Conservation (phyloP, 1,140 invertebrate genomes). For the Saccostrea glomerata region DNA sequence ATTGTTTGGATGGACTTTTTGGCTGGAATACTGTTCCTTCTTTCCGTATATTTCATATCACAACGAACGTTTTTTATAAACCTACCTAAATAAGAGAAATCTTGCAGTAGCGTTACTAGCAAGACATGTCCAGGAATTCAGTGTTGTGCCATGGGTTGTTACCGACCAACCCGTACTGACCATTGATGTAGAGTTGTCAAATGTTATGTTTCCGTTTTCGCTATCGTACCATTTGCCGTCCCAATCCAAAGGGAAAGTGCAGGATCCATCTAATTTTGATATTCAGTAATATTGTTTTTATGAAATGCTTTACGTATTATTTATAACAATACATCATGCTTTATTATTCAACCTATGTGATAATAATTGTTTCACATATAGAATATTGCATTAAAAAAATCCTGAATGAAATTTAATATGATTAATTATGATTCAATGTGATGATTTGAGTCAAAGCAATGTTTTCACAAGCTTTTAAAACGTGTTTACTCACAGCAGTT, state of each 20-base stretch:
- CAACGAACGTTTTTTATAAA: not conserved
- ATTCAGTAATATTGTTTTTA: not conserved
- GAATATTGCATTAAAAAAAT: too few species aligned
- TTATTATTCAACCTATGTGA: too few species aligned
- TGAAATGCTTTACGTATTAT: too few species aligned
- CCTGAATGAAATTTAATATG: too few species aligned
- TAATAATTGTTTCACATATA: too few species aligned
- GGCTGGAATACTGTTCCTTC: too few species aligned
- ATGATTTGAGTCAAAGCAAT: too few species aligned
- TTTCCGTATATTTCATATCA: too few species aligned
- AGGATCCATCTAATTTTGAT: constrained; percentile 42
- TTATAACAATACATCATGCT: too few species aligned
- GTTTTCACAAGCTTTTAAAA: too few species aligned
- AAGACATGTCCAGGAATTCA: constrained; percentile 47
- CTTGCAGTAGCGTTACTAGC: constrained; percentile 34
- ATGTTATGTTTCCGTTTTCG: constrained; percentile 33
- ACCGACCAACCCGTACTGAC: constrained; percentile 49
- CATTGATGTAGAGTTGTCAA: constrained; percentile 34
- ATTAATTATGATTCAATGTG: too few species aligned
- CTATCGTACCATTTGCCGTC: constrained; percentile 55
- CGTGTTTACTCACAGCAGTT: constrained; percentile 18
- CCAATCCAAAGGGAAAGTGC: constrained; percentile 45
- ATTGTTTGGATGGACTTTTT: too few species aligned
- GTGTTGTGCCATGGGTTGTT: constrained; percentile 16
- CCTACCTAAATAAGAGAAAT: constrained; percentile 52